Conservation (phyloP, 2,797 vertebrate genomes). For the Manis crassicaudata region DNA sequence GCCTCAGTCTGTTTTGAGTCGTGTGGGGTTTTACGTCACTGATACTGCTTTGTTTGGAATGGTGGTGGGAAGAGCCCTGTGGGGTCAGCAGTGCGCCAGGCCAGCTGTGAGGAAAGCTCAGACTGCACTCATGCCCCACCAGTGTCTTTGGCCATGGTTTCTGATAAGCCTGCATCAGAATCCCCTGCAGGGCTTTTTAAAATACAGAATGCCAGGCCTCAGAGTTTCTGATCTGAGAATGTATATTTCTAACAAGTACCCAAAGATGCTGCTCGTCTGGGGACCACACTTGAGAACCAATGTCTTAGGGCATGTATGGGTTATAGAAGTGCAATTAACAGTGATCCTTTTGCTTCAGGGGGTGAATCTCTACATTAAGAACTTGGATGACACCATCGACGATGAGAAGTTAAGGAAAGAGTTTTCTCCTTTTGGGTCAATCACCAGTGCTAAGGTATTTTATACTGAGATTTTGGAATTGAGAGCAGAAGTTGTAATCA, state of each 20-base stretch:
- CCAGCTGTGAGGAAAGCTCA: background rate
- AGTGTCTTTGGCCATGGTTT: background rate
- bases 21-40: background rate
- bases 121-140: background rate
- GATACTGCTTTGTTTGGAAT: background rate
- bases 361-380: constrained; percentile 99
- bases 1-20: background rate
- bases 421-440: constrained; percentile 98
- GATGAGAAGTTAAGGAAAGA: constrained; percentile 99
- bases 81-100: background rate
- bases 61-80: background rate
- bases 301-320: background rate
- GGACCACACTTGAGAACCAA: background rate
- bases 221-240: background rate
- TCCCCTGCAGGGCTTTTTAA: background rate
- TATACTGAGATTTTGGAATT: background rate
- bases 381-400: constrained; percentile 98
- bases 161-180: background rate
- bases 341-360: constrained; percentile 87
- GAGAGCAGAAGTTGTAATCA: background rate
- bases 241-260: background rate
- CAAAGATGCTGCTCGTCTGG: background rate
- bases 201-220: background rate
- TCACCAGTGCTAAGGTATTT: constrained; percentile 96
- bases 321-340: background rate